A percentile compares a stretch with the other conserved stretches of the same genome.
These are phyloP conservation scores for Anastatus disparis DNA, from an alignment of 1,140 invertebrate genomes.

Conservation along the genomic window DNA sequence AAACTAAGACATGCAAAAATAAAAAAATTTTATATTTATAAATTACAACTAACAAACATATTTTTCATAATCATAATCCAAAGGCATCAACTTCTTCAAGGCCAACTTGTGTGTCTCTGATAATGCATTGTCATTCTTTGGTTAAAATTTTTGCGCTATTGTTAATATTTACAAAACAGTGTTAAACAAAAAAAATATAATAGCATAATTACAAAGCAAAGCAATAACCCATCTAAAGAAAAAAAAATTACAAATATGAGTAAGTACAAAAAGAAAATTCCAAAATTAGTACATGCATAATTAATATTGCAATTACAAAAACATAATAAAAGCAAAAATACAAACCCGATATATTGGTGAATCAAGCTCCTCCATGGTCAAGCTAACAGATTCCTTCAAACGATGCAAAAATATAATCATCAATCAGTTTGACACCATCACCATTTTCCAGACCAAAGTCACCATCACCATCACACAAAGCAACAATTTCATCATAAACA, in stretches of 20 bases:
- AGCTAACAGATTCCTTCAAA: slow-evolving; percentile 62
- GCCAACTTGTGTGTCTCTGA: too few relatives aligned
- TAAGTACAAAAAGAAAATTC: too few relatives aligned
- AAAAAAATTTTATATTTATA: too few relatives aligned
- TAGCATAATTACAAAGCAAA: background rate
- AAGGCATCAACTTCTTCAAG: too few relatives aligned
- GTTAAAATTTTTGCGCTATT: too few relatives aligned
- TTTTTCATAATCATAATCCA: too few relatives aligned
- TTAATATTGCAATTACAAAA: background rate
- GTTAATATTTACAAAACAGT: too few relatives aligned
- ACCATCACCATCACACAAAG: slow-evolving; percentile 47
- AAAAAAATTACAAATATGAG: background rate
- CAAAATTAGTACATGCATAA: too few relatives aligned
- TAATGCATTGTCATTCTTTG: too few relatives aligned
- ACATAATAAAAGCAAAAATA: slow-evolving; percentile 47
- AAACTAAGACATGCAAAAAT: too few relatives aligned
- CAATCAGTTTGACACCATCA: slow-evolving; percentile 43
- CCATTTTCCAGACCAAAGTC: slow-evolving; percentile 47
- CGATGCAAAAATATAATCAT: slow-evolving; percentile 18
- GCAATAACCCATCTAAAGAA: background rate
- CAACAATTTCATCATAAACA: slow-evolving; percentile 20
- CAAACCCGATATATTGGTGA: slow-evolving; percentile 63
- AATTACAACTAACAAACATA: too few relatives aligned
- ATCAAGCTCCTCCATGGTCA: slow-evolving; percentile 64
- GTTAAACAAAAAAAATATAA: too few relatives aligned